Conservation (phyloP, 1,140 invertebrate species). For the Pseudobourletiella spinata region DNA sequence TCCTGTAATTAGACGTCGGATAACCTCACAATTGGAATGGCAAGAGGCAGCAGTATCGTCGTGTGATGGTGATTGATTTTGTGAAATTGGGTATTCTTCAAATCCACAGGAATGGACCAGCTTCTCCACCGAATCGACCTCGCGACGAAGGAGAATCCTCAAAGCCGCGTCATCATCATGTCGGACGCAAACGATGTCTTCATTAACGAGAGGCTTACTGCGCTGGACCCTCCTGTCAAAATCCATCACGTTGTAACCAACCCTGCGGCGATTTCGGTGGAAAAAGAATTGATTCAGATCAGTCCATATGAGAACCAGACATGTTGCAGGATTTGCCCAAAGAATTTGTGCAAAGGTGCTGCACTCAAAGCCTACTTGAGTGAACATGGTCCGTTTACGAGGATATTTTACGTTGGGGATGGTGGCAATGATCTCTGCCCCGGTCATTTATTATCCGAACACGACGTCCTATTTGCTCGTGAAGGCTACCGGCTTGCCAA, state of each 20-base stretch:
- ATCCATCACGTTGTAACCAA: conserved; percentile 27
- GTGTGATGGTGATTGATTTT: too few relatives aligned
- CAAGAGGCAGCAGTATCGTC: too few relatives aligned
- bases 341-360: conserved; percentile 31
- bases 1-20: too few relatives aligned
- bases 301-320: conserved; percentile 25
- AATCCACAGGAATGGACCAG: not conserved
- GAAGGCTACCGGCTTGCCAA: conserved; percentile 28
- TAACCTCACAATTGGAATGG: too few relatives aligned
- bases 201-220: conserved; percentile 17
- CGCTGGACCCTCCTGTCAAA: conserved; percentile 14
- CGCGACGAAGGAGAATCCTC: not conserved
- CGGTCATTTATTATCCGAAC: conserved; percentile 7
- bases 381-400: conserved; percentile 23
- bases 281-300: conserved; percentile 13
- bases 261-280: conserved; percentile 5
- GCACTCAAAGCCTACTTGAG: conserved; percentile 25
- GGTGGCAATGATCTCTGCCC: conserved; percentile 33
- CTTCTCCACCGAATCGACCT: not conserved
- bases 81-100: too few relatives aligned
- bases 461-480: conserved; percentile 26
- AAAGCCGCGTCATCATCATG: conserved; percentile 6
- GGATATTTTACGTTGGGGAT: conserved; percentile 29
- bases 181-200: conserved; percentile 33
- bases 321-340: conserved; percentile 23